Base-by-base conservation (phyloP, 2,113 vertebrate genomes). In the Buteo buteo region DNA sequence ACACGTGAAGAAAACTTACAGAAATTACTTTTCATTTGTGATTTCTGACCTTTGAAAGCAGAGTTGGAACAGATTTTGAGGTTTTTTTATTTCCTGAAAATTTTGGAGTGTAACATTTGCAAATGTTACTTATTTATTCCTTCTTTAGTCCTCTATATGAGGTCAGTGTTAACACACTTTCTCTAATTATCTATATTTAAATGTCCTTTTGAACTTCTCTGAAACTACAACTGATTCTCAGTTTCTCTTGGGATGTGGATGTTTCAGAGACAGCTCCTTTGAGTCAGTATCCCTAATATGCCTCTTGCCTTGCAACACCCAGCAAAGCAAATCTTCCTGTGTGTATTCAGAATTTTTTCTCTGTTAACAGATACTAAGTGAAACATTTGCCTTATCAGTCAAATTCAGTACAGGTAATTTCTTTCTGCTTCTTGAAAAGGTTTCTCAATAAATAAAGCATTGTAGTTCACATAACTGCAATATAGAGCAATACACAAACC, bases 1-100 rank as follows among this genome's bases (percentile, higher is more conserved):
- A 18, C 3, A 1, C 0, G 0, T 45, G 34, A 50, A 76, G 71
- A 67, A 86, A 86, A 55, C 4, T 36, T 59, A 45, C 1, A 49
- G 22, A 34, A 71, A 64, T 70, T n/a, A 16, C 4, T 45, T 82
- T 82, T 47, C 20, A 22, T 77, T 83, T 73, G 24, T 61, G 34
- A 61, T 69, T 81, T 81, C 55, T 34, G 20, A 57, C 11, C 16
- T 76, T 64, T 47, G 31, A 83, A 65, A 47, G 8, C 5, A 12
- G 11, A 89, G 5, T 12, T 70, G 20, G 40, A 74, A 31, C 5
- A 73, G 21, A 24, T 52, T 88, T 66, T 49, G 19, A 54, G 10
- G 16, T 2, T 20, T 34, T 77, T 40, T 55, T 10, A 26, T 81
- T 74, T 81, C 19, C n/a, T 64, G 49, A 74, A 0, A 50, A 31